Evolutionary conservation across 2,113 vertebrate genomes (phyloP).

Genomic region (Salvelinus sp.): DNA sequence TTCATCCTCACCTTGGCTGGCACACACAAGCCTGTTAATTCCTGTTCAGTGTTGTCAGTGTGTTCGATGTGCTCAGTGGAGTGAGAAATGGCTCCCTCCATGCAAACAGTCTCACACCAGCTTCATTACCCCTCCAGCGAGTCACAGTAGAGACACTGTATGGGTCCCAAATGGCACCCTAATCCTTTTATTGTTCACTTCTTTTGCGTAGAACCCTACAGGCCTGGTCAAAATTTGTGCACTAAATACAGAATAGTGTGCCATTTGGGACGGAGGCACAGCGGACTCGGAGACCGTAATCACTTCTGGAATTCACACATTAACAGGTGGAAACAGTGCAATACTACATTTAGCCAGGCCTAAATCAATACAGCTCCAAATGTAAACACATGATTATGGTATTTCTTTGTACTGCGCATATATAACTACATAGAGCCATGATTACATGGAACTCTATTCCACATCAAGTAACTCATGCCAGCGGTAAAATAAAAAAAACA

Average conservation of each 20-base stretch:
- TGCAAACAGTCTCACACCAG: not conserved
- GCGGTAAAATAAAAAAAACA: too few relatives aligned
- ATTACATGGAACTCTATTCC: too few relatives aligned
- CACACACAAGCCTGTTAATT: conserved; percentile 4
- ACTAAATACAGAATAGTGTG: too few relatives aligned
- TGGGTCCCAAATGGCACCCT: too few relatives aligned
- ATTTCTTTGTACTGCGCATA: not conserved
- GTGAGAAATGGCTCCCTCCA: conserved; percentile 14
- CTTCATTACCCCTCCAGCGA: not conserved
- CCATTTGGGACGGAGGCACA: not conserved
- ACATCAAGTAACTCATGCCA: too few relatives aligned
- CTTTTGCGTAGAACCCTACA: too few relatives aligned
- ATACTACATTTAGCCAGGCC: not conserved
- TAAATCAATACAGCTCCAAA: not conserved
- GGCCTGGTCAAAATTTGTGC: not conserved
- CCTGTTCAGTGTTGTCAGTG: conserved; percentile 1
- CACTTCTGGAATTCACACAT: not conserved
- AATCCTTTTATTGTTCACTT: too few relatives aligned
- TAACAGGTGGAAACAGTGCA: not conserved
- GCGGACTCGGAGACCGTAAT: not conserved
- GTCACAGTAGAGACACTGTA: too few relatives aligned
- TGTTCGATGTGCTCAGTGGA: conserved; percentile 19
- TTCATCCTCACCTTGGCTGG: not conserved
- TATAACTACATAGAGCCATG: too few relatives aligned
- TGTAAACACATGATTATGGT: not conserved